Conservation (phyloP, 1,140 invertebrate species). For the Semibalanus balanoides region DNA sequence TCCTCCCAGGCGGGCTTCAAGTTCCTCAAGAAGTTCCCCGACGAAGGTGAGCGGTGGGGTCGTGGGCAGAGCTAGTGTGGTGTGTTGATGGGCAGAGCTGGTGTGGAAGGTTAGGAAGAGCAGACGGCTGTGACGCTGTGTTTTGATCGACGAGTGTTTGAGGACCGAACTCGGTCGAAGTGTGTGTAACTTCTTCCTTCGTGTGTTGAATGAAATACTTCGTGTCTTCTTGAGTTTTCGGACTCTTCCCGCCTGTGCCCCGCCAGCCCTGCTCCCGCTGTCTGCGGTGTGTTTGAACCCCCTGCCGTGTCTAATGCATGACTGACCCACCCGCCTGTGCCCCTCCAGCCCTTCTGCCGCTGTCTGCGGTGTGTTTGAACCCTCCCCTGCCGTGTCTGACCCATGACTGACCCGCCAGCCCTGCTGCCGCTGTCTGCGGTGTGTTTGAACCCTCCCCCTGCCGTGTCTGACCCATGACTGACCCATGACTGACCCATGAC, state of each 20-base stretch:
- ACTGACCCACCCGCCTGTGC: no score
- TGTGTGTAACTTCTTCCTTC: not conserved
- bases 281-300: no score
- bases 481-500: not conserved
- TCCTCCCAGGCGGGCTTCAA: slow-evolving; percentile 14
- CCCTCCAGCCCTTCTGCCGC: no score
- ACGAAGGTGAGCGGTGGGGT: slow-evolving; percentile 30
- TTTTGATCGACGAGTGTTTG: not conserved
- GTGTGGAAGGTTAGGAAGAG: not conserved
- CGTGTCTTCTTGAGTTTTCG: not conserved
- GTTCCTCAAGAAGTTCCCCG: slow-evolving; percentile 30
- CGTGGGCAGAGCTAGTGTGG: not conserved
- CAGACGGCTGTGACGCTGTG: not conserved
- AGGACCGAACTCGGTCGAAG: not conserved
- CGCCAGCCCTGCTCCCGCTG: no score
- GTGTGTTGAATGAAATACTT: not conserved
- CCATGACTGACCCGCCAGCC: no score
- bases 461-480: no score
- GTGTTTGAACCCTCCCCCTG: no score
- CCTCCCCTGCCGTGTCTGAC: no score
- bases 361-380: no score
- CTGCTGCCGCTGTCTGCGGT: no score
- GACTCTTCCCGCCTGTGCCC: not conserved
- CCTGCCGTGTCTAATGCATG: no score
- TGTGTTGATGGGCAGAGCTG: no score